Evolutionary conservation across 2,797 vertebrate species (phyloP), one percentile per base, ranked within the genome.

Genomic region (Gymnothorax javanicus): DNA sequence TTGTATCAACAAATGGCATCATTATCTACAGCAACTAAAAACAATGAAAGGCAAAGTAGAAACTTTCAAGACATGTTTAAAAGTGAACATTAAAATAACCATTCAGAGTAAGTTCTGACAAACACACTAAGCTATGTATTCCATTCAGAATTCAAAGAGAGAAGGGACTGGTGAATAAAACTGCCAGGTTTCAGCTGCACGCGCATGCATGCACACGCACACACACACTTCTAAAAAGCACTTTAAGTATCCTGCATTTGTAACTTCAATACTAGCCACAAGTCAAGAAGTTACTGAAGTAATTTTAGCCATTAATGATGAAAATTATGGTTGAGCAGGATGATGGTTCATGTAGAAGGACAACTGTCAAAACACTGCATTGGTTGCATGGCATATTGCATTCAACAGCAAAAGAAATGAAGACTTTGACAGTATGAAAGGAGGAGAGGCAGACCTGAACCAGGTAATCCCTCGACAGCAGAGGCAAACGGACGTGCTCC

Each of bases 401-500:
- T n/a, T n/a, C 7, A 67, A 67, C 23, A n/a, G 6, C 12, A 9
- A 67, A 67, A 43, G 33, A 43, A 67, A 67, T 11, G 23, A 1
- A 23, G 23, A 67, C 23, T 67, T 67, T 1, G 25, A 23, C 12
- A 71, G 33, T 83, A 33, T 0, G 59, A 6, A 62, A 0, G 0
- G 54, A 13, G 79, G 3, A 0, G 1, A 8, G 0, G 3, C 1
- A 84, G 88, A 99, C 98, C 97, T 99, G 97, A 3, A 99, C 98
- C 69, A 99, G 96, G 89, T 99, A 99, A 91, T 99, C 98, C 91
- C 97, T 95, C 82, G 98, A 97, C 83, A 99, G 93, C 15, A 99
- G 96, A 8, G 98, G 98, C 2, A 99, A 97, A 77, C 98, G 95
- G 88, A 99, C 98, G 0, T 99, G 97, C 90, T 99, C 98, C 98